Base-by-base conservation (phyloP, 2,113 vertebrate genomes). In the Plecturocebus donacophilus region DNA sequence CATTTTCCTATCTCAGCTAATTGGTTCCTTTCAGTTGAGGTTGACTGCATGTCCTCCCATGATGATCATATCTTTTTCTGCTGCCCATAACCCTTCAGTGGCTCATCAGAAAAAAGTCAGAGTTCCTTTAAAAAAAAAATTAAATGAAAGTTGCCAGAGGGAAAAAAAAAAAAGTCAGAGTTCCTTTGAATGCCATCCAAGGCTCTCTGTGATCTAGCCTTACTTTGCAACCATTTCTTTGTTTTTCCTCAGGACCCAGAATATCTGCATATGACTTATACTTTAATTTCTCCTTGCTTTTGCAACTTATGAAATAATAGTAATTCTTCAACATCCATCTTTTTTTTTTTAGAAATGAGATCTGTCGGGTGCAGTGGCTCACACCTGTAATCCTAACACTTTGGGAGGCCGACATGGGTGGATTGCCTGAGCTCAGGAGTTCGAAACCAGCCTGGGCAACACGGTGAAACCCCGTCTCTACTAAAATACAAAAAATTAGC, bases 21-120 rank as follows among this genome's bases (percentile, higher is more conserved):
- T 71, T 90, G 79, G 32, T 86, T 96, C 52, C 58, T 86, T 68
- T 92, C 76, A 42, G 45, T 42, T 96, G 75, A 93, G 49, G 76
- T 32, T 81, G 75, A 54, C 81, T 93, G 35, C 54, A 64, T 92
- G 25, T 90, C 84, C 8, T 73, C 7, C 58, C 75, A 2, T 95
- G 64, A 66, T 87, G 20, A 40, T 54, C 4, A 0, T 23, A 0
- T 83, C 52, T 87, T 86, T 81, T 91, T 47, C 64, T 14, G 23
- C 66, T 71, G 38, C 12, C 56, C 12, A 2, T 73, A 30, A 87
- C 40, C 45, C n/a, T 86, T 94, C 32, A 75, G 54, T 52, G 47
- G 38, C 25, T 84, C 71, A 66, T 49, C 16, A 49, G 30, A 56
- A 84, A 89, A 73, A 80, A 77, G 66, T 40, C 25, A 30, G 45